Conservation (phyloP, 2,113 vertebrate species). For the Athene cunicularia region DNA sequence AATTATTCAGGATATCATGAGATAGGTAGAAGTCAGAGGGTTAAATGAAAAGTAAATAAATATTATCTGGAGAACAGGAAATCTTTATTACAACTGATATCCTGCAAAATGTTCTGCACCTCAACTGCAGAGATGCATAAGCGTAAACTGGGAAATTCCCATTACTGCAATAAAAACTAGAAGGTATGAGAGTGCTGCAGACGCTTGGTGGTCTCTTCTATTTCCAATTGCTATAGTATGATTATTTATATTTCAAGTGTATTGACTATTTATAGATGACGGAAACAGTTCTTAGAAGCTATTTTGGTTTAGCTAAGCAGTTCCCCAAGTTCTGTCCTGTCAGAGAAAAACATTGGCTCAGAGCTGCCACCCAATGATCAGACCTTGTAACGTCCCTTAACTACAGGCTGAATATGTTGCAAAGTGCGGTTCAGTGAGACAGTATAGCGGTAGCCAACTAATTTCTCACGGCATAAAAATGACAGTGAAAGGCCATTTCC, state of each 20-base stretch:
- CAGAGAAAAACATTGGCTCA: constrained; percentile 15
- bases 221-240: not conserved
- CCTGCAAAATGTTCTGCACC: not conserved
- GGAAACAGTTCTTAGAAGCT: not conserved
- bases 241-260: not conserved
- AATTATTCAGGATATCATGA: not conserved
- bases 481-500: not conserved
- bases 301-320: not conserved
- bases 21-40: not conserved
- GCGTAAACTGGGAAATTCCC: not conserved
- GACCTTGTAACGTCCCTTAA: not conserved
- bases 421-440: not conserved
- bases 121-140: not conserved
- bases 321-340: not conserved
- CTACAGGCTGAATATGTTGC: not conserved
- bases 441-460: not conserved
- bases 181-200: not conserved
- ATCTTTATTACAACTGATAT: not conserved
- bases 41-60: not conserved
- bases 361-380: constrained; percentile 62
- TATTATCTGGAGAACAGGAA: not conserved
- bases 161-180: not conserved
- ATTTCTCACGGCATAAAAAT: not conserved
- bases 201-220: not conserved
- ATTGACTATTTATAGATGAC: not conserved